Evolutionary conservation across 2,888 invertebrate genomes (phyloP).

Genomic region (Camponotus fellah): DNA sequence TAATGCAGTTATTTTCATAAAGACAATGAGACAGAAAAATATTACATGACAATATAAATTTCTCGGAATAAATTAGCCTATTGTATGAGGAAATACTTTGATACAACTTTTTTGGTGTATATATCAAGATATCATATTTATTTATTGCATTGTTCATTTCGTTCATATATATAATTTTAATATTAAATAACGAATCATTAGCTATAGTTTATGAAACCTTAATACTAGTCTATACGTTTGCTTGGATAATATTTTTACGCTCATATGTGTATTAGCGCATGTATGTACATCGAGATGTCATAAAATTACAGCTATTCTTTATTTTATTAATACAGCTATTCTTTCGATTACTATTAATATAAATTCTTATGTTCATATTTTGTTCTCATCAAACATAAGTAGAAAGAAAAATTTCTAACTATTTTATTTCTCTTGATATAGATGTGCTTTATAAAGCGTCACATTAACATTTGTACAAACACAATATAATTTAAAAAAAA

Average conservation of each 20-base stretch:
- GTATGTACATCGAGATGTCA: not conserved
- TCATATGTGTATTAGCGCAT: not conserved
- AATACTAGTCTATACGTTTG: not conserved
- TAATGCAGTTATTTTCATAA: not conserved
- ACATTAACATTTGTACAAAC: not conserved
- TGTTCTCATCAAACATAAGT: not conserved
- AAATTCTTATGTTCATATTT: not conserved
- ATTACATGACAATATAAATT: not conserved
- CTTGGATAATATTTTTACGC: not conserved
- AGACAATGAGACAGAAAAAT: not conserved
- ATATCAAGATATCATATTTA: not conserved
- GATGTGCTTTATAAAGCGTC: not conserved
- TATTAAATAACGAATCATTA: not conserved
- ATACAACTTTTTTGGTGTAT: not conserved
- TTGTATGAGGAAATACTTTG: not conserved
- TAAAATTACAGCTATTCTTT: not conserved
- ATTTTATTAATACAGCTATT: too few species aligned
- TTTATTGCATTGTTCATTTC: not conserved
- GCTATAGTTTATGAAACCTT: conserved; percentile 23
- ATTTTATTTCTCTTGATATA: not conserved
- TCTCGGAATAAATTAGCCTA: not conserved
- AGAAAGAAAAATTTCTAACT: not conserved
- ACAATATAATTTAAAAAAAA: not conserved
- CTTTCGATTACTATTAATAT: not conserved
- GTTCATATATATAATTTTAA: not conserved